Evolutionary conservation across 2,797 vertebrate genomes (phyloP).

Genomic region (Artibeus jamaicensis): DNA sequence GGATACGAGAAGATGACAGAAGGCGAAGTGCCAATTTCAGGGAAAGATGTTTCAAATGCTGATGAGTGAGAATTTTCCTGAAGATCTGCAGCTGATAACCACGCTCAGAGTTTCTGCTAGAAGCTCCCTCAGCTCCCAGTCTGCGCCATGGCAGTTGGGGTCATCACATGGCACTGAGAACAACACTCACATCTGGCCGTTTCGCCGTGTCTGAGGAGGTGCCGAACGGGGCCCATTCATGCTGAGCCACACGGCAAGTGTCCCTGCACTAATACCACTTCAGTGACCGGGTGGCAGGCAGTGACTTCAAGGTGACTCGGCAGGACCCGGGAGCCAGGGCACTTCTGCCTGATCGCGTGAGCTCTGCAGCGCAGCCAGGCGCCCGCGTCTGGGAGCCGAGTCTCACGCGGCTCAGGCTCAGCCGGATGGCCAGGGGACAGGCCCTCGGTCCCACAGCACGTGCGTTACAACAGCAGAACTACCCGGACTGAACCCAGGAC

Average conservation of each 20-base stretch:
- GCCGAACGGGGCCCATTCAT: not conserved
- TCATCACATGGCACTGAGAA: not conserved
- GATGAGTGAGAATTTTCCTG: not conserved
- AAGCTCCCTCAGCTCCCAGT: not conserved
- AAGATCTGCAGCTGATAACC: not conserved
- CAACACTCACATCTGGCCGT: not conserved
- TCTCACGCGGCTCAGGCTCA: not conserved
- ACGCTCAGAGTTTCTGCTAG: not conserved
- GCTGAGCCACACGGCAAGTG: not conserved
- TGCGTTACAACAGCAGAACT: not conserved
- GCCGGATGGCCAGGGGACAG: not conserved
- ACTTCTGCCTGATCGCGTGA: not conserved
- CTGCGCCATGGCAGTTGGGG: not conserved
- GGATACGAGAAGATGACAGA: not conserved
- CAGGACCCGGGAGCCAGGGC: not conserved
- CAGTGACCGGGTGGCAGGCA: not conserved
- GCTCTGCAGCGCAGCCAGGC: not conserved
- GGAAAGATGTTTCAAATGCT: slow-evolving; percentile 41
- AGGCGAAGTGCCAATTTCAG: not conserved
- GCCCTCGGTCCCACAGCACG: not conserved
- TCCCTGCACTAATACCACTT: not conserved
- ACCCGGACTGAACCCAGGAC: not conserved
- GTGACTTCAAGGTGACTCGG: not conserved
- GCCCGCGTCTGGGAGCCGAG: not conserved
- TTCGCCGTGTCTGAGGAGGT: not conserved